These are phyloP conservation scores for Polymixis lichenea DNA, from an alignment of 2,888 invertebrate genomes.

Conservation along the genomic window DNA sequence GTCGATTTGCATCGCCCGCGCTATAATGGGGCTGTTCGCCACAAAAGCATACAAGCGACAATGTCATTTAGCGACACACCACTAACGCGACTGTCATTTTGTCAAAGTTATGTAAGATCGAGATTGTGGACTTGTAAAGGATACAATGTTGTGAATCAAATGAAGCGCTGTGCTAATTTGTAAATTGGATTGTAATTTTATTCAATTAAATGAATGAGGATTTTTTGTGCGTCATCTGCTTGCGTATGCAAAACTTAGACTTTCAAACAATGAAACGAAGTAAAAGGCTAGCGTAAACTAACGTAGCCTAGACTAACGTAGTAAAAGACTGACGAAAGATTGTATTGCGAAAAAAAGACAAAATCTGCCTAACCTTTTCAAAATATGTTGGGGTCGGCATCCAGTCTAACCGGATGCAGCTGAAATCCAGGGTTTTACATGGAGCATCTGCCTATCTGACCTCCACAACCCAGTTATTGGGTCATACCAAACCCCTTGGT, in stretches of 20 bases:
- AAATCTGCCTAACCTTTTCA: no score
- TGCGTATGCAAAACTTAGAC: neutral
- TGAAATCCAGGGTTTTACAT: no score
- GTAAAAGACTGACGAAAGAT: neutral
- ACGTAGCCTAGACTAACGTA: no score
- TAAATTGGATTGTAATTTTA: constrained; percentile 36
- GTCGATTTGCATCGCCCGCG: constrained; percentile 73
- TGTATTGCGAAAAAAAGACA: neutral
- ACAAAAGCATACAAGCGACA: constrained; percentile 78
- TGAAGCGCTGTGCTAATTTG: constrained; percentile 55
- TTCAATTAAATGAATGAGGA: constrained; percentile 4
- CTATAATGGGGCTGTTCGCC: constrained; percentile 76
- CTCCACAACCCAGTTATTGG: no score
- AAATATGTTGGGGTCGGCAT: no score
- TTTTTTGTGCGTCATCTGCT: neutral
- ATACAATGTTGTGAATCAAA: constrained; percentile 45
- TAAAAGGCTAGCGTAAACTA: no score
- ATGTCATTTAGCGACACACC: constrained; percentile 75
- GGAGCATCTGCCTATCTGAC: no score
- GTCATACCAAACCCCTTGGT: no score
- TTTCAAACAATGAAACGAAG: no score
- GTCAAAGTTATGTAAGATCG: constrained; percentile 64
- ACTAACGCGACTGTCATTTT: constrained; percentile 72
- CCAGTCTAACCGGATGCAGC: no score
- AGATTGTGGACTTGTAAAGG: constrained; percentile 63